Base-by-base conservation (phyloP, 2,797 vertebrate genomes). In the Phalloptychus januarius region DNA sequence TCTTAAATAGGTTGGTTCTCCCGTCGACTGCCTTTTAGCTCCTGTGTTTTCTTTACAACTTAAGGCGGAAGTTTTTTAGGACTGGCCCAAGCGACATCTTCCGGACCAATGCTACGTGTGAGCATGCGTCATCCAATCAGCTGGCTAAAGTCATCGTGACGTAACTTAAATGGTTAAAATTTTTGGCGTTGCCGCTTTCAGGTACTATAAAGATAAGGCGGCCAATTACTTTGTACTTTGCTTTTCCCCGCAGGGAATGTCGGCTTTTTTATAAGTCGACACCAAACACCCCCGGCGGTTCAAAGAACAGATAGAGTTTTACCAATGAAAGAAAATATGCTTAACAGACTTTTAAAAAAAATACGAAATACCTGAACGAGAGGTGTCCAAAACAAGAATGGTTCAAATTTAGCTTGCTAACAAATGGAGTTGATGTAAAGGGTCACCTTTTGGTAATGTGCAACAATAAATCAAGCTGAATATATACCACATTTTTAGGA, bases 51-150 rank as follows among this genome's bases (percentile, higher is more conserved):
- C 94, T 95, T 94, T 94, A 94, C 92, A 93, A 95, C 87, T 95
- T 94, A 91, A 96, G 94, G 91, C 94, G 95, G 94, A 95, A 95
- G 94, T 95, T 94, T 95, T 95, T 94, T 83, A 89, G 90, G 86
- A 91, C 88, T 85, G 89, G 93, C 87, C 88, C 81, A 61, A 82
- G 83, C 90, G 93, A 92, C 94, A 93, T 90, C 89, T 94, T 94
- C 94, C 94, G 94, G 90, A 90, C 89, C 78, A 79, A 82, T 81
- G 52, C 82, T 87, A 92, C 93, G 90, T 92, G 72, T 92, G 75
- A 91, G 74, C 80, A 81, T 10, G 15, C 44, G 28, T 16, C 58
- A 2, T 72, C 91, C 93, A 94, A 94, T 94, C 88, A 92, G 75
- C 86, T 20, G 15, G 23, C 65, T 13, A 38, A 33, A 65, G 61